A percentile compares a stretch with the other conserved stretches of the same genome.
Evolutionary conservation across 2,113 vertebrate species (phyloP).

Genomic region (Lanius collurio): DNA sequence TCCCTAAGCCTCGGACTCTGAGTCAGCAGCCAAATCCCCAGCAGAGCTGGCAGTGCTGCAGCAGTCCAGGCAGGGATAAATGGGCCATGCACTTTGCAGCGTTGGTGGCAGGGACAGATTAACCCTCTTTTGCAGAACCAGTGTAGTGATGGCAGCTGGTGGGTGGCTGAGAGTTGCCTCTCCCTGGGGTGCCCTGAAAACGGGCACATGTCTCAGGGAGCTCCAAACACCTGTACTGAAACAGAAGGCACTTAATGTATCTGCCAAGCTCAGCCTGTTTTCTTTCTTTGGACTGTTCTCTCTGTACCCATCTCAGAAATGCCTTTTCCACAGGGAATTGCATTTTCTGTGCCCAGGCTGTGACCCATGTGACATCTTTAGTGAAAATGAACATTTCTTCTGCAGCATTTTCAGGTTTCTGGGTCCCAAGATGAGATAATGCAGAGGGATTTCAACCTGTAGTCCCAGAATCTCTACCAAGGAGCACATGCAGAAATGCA

Average conservation of each 20-base stretch:
- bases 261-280: not conserved
- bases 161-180: not conserved
- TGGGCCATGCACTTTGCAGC: conserved; percentile 11
- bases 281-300: not conserved
- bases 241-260: not conserved
- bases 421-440: not conserved
- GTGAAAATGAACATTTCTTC: not conserved
- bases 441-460: not conserved
- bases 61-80: conserved; percentile 28
- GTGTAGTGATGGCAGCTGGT: not conserved
- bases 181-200: not conserved
- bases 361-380: not conserved
- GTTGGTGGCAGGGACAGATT: conserved; percentile 3
- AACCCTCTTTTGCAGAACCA: conserved; percentile 25
- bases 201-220: not conserved
- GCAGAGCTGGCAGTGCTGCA: not conserved
- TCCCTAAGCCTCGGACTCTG: not conserved
- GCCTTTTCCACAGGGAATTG: not conserved
- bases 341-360: not conserved
- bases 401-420: not conserved
- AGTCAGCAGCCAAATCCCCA: not conserved
- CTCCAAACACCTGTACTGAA: not conserved
- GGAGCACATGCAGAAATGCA: not conserved
- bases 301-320: not conserved
- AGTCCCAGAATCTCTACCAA: not conserved